Percentiles rank a stretch among this genome's conserved stretches.
Evolutionary conservation across 2,797 vertebrate species (phyloP).

Genomic region (Rhinoraja longicauda): DNA sequence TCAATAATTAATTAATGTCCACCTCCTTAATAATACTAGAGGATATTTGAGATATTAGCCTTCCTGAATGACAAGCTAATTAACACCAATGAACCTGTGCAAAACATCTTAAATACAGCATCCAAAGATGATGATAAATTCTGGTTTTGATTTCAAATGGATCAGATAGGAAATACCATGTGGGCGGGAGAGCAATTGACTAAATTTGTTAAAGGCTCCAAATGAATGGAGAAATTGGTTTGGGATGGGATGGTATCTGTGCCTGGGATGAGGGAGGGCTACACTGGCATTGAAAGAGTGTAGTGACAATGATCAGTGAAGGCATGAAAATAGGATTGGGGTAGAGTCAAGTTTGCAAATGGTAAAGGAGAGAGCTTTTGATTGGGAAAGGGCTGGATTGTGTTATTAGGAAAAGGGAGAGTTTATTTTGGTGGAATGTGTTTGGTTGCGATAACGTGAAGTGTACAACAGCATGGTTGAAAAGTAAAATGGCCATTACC

Average conservation of each 20-base stretch:
- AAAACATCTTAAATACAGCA: neutral
- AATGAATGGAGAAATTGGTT: neutral
- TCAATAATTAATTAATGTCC: neutral
- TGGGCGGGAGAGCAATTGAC: neutral
- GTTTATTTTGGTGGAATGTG: neutral
- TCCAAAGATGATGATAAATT: neutral
- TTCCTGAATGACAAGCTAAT: neutral
- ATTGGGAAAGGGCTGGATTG: neutral
- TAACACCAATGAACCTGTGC: neutral
- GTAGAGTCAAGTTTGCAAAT: neutral
- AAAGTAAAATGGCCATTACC: neutral
- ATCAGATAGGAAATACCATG: neutral
- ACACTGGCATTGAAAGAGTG: slow-evolving; percentile 42
- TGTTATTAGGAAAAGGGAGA: too few species aligned
- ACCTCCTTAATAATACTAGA: neutral
- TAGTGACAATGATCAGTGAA: slow-evolving; percentile 40
- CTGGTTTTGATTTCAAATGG: neutral
- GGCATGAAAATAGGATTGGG: neutral
- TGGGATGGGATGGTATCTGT: neutral
- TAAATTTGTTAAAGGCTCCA: neutral
- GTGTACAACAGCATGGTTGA: neutral
- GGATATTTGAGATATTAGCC: neutral
- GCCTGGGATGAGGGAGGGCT: neutral
- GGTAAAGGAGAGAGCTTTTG: neutral
- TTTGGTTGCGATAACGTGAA: neutral